phyloP scores from a whole-genome alignment of 23 tunicate genomes.

The Phallusia fumigata region DNA sequence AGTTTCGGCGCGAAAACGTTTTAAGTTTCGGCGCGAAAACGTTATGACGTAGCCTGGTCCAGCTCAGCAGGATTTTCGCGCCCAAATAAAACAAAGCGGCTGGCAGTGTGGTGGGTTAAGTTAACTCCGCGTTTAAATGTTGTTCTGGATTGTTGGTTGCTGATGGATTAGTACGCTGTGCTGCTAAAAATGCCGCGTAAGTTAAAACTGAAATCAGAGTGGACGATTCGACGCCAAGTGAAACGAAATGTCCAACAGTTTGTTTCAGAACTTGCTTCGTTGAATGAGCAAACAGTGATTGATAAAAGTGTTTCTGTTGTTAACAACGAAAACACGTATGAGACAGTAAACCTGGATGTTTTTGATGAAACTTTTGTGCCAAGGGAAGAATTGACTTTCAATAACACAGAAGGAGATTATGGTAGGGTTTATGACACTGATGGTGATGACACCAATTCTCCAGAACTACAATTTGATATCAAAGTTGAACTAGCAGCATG shows the following conservation, averaged over 20 bases:
- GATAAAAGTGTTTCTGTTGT: background rate
- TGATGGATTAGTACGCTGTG: too few relatives aligned
- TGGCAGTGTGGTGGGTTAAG: background rate
- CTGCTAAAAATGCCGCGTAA: too few relatives aligned
- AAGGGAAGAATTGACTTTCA: background rate
- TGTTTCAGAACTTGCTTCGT: background rate
- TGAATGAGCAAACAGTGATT: background rate
- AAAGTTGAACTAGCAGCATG: constrained; percentile 1
- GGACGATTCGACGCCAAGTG: constrained; percentile 20
- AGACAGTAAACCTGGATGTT: too few relatives aligned
- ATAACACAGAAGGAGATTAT: too few relatives aligned
- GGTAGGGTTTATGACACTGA: too few relatives aligned
- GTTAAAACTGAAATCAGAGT: constrained; percentile 4
- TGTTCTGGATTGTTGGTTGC: too few relatives aligned
- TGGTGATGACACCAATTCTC: too few relatives aligned
- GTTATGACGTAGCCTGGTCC: background rate
- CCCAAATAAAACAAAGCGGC: background rate
- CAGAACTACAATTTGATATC: too few relatives aligned
- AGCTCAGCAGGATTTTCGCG: background rate
- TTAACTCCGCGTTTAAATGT: background rate
- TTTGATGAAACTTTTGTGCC: background rate
- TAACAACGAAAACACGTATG: too few relatives aligned
- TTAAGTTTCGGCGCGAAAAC: background rate
- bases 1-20: background rate
- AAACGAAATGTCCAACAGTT: background rate